Base-by-base conservation (phyloP, 1,140 invertebrate species). In the Drosophila equinoxialis region DNA sequence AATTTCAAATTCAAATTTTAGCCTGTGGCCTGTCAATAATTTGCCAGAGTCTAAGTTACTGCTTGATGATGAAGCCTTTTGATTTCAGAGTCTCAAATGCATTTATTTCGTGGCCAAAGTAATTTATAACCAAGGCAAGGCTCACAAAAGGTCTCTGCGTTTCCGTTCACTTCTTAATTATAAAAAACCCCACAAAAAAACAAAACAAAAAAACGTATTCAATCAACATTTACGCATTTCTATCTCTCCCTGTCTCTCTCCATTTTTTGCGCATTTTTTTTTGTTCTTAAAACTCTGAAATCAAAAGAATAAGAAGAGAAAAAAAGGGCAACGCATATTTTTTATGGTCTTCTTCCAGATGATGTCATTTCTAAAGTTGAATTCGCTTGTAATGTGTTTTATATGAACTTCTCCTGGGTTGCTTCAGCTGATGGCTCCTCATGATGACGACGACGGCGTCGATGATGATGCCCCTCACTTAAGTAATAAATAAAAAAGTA, bases 351-450 rank as follows among this genome's bases (percentile, higher is more conserved):
- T 54, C 58, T 35, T 35, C 59, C 20, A 57, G 23, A 81, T 85
- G 81, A 85, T 85, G 81, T 85, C 81, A 85, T 85, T 48, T 73
- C 81, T 81, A 75, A 85, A 75, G 58, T 81, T 55, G 60, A 61
- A 30, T 66, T 72, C 67, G 60, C 37, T 61, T 81, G 78, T 81
- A 81, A 81, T 81, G 61, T 51, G 57, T 70, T 48, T 68, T 70
- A 76, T 62, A 73, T 70, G 63, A 59, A 59, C 57, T 59, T 26
- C 57, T 59, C 33, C 57, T 59, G 57, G 45, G 65, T 74, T 66
- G 51, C 5, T 20, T 63, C 39, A 30, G 42, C 23, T 26, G 20
- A 30, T 26, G 23, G n/a, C 48, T 39, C 45, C 45, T 20, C 55
- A 35, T 42, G 60, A 45, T 41, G 54, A 30, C 64, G 54, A 71